Evolutionary conservation across 2,888 invertebrate genomes (phyloP).

Genomic region (Nemotelus nigrinus): DNA sequence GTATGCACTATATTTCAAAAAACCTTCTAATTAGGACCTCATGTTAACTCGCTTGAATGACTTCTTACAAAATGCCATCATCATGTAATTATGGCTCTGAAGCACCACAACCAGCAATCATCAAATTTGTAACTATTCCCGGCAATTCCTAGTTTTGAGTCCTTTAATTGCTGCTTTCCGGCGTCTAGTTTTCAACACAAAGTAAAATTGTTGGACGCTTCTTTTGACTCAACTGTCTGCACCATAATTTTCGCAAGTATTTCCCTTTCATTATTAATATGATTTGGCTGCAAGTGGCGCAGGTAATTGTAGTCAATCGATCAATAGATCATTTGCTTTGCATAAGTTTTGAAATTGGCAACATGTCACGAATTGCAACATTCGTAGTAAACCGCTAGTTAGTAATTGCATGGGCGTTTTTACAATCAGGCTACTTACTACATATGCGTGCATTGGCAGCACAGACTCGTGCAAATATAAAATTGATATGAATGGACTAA

Average conservation of each 20-base stretch:
- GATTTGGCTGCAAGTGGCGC: not conserved
- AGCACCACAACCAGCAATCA: constrained; percentile 7
- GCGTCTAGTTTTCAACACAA: not conserved
- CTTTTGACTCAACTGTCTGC: not conserved
- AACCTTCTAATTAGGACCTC: not conserved
- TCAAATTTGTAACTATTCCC: constrained; percentile 15
- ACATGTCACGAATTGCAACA: constrained; percentile 17
- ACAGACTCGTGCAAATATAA: too few species aligned
- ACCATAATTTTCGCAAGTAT: constrained; percentile 1
- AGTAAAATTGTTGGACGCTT: constrained; percentile 5
- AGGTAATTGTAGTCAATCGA: not conserved
- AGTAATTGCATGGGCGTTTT: constrained; percentile 8
- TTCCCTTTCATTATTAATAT: constrained; percentile 21
- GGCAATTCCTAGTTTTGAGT: not conserved
- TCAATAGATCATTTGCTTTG: constrained; percentile 24
- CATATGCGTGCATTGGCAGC: too few species aligned
- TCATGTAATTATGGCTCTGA: not conserved
- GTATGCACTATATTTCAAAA: not conserved
- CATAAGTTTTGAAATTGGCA: constrained; percentile 21
- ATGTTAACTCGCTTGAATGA: not conserved
- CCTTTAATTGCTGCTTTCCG: not conserved
- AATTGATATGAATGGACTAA: too few species aligned
- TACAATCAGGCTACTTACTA: not conserved
- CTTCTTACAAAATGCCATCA: not conserved
- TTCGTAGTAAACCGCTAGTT: constrained; percentile 11